Conservation (phyloP, 2,797 vertebrate species). For the Lacerta agilis region DNA sequence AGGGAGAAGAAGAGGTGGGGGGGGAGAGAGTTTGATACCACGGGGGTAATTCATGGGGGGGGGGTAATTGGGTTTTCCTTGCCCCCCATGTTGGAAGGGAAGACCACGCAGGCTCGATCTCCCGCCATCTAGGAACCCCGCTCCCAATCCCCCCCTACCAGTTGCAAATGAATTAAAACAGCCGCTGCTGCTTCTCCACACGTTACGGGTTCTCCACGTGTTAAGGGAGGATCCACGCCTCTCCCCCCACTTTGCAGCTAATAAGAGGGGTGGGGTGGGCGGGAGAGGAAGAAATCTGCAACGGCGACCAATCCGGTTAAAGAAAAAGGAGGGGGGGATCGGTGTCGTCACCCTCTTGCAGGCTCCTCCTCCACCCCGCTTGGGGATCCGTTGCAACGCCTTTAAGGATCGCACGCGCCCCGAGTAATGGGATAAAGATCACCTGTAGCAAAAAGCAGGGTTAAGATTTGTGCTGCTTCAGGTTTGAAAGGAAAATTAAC, state of each 20-base stretch:
- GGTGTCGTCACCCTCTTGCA: background rate
- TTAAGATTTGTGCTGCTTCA: too few relatives aligned
- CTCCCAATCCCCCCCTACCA: too few relatives aligned
- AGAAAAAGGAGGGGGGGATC: background rate
- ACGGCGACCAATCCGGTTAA: background rate
- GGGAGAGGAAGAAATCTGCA: background rate
- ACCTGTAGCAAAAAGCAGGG: too few relatives aligned
- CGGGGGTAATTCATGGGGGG: too few relatives aligned
- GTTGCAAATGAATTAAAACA: too few relatives aligned
- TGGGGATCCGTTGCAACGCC: background rate
- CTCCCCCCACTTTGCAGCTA: too few relatives aligned
- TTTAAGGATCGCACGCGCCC: background rate
- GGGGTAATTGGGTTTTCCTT: background rate
- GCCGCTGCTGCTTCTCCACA: too few relatives aligned
- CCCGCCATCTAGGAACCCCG: background rate
- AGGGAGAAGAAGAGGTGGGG: too few relatives aligned
- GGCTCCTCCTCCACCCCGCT: background rate
- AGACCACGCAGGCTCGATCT: background rate
- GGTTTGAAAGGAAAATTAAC: too few relatives aligned
- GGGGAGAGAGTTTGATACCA: background rate
- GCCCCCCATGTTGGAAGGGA: background rate
- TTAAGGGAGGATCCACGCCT: too few relatives aligned
- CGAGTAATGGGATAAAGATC: background rate
- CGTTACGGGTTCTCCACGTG: background rate
- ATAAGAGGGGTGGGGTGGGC: background rate